Conservation (phyloP, 2,113 vertebrate species). For the Ondatra zibethicus region DNA sequence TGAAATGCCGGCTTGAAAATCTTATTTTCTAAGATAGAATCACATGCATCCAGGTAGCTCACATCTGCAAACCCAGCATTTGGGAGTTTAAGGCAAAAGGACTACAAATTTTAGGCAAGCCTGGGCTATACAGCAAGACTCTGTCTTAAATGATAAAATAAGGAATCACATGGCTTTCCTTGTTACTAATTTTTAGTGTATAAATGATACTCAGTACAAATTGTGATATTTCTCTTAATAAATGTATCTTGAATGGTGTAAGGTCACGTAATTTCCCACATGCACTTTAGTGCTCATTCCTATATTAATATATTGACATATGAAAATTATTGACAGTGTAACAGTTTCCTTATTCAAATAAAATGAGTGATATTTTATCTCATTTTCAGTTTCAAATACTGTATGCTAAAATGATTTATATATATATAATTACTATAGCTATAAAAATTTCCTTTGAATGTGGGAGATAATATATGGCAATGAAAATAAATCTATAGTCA, state of each 20-base stretch:
- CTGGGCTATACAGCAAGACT: neutral
- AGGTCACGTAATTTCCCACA: neutral
- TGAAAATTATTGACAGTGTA: neutral
- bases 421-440: neutral
- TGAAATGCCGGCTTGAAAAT: constrained; percentile 14
- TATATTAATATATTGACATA: neutral
- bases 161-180: neutral
- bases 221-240: neutral
- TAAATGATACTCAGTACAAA: neutral
- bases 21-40: constrained; percentile 5
- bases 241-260: neutral
- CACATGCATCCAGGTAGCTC: neutral
- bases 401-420: neutral
- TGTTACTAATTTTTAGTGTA: constrained; percentile 5
- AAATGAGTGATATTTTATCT: constrained; percentile 49
- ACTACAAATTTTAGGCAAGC: neutral
- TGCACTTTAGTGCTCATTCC: neutral
- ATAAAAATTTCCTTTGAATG: neutral
- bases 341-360: neutral
- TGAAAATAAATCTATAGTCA: neutral
- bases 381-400: neutral
- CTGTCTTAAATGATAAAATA: neutral
- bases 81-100: neutral
- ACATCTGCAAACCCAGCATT: neutral
- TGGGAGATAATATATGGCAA: neutral